A percentile compares a stretch with the other conserved stretches of the same genome.
These are phyloP conservation scores for Cactoblastis cactorum DNA, from an alignment of 2,888 invertebrate species.

Conservation along the genomic window DNA sequence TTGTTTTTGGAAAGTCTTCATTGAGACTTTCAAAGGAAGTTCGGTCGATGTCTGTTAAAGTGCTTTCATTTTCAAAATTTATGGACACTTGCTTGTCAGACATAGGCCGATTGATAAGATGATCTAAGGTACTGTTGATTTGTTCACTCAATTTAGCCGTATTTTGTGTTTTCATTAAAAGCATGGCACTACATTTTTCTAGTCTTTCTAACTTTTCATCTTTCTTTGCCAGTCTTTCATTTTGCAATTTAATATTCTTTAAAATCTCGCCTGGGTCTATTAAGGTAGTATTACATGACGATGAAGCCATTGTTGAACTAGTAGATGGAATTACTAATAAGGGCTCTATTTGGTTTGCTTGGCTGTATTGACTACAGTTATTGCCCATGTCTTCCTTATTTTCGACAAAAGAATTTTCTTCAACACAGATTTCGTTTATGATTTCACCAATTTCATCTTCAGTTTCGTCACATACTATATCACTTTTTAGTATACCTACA, in stretches of 20 bases:
- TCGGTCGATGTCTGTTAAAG: background rate
- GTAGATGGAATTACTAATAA: conserved; percentile 1
- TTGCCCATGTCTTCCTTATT: conserved; percentile 18
- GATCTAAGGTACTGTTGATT: conserved; percentile 35
- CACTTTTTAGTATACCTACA: conserved; percentile 42
- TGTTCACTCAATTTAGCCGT: conserved; percentile 33
- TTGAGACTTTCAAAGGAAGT: background rate
- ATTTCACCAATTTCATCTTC: conserved; percentile 65
- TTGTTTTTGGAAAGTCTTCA: background rate
- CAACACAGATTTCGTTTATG: conserved; percentile 42
- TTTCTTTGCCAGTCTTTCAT: conserved; percentile 38
- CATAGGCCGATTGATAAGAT: conserved; percentile 36
- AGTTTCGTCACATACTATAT: conserved; percentile 51
- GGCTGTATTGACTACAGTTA: background rate
- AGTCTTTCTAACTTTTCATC: conserved; percentile 40
- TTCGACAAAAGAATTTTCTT: conserved; percentile 31
- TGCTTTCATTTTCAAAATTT: background rate
- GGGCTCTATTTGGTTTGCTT: background rate
- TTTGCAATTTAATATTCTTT: conserved; percentile 37
- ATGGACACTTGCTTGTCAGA: conserved; percentile 22
- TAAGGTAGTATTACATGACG: conserved; percentile 16
- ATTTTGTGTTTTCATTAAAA: conserved; percentile 34
- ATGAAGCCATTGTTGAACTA: background rate
- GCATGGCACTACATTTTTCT: conserved; percentile 33
- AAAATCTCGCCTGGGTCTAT: conserved; percentile 43